Percentiles rank a stretch among this genome's conserved stretches.
These are phyloP conservation scores for Tolmerus cingulatus DNA, from an alignment of 2,888 invertebrate genomes.

Conservation along the genomic window DNA sequence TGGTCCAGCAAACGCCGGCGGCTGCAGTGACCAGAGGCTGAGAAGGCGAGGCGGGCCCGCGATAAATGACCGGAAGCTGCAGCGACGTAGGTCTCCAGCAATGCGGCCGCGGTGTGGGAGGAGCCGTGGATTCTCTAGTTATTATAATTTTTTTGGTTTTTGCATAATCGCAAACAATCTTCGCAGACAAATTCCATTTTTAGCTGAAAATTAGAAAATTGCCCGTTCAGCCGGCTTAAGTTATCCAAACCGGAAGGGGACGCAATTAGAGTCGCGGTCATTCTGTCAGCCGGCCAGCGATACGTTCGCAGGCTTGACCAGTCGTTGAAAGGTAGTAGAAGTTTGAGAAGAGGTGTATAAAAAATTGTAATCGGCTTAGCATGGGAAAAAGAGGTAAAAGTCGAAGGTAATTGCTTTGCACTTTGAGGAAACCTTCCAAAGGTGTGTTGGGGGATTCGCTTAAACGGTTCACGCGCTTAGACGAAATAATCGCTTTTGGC, in stretches of 20 bases:
- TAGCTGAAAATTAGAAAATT: slow-evolving; percentile 2
- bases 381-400: background rate
- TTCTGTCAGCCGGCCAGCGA: background rate
- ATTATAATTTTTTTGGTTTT: background rate
- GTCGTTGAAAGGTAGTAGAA: background rate
- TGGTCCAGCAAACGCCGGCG: background rate
- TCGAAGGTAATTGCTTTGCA: background rate
- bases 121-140: background rate
- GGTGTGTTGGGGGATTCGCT: background rate
- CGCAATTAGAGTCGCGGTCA: background rate
- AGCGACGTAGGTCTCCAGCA: background rate
- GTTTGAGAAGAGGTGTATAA: background rate
- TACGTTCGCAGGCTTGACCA: background rate
- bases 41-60: background rate
- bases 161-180: slow-evolving; percentile 10
- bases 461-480: background rate
- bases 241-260: slow-evolving; percentile 16
- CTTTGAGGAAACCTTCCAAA: background rate
- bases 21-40: background rate
- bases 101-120: background rate
- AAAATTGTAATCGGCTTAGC: background rate
- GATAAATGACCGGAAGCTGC: slow-evolving; percentile 26
- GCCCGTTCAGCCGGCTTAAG: background rate
- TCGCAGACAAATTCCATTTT: slow-evolving; percentile 5
- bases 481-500: background rate